phyloP scores from a whole-genome alignment of 2,797 vertebrate genomes.

The Anniella stebbinsi region DNA sequence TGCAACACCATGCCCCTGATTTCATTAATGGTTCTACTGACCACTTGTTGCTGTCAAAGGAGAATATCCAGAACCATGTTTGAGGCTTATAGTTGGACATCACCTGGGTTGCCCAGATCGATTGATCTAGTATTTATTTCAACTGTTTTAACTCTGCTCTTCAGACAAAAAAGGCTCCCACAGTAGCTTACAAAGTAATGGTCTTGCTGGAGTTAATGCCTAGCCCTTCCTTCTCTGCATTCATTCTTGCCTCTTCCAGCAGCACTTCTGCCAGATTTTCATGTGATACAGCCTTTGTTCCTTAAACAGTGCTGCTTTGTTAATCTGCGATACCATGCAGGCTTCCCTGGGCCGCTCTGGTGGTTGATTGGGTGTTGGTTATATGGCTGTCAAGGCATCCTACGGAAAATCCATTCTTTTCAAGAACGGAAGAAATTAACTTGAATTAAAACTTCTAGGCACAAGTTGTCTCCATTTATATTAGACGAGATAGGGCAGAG shows the following conservation, averaged over 20 bases:
- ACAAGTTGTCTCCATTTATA: conserved; percentile 21
- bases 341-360: conserved; percentile 68
- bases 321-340: conserved; percentile 69
- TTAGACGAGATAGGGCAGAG: background rate
- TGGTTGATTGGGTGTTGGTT: conserved; percentile 71
- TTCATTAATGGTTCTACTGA: background rate
- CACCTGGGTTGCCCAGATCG: background rate
- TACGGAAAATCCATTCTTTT: conserved; percentile 54
- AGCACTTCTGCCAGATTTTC: conserved; percentile 76
- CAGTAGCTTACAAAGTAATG: conserved; percentile 22
- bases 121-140: background rate
- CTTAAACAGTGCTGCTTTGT: conserved; percentile 84
- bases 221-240: conserved; percentile 48
- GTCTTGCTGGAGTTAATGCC: conserved; percentile 59
- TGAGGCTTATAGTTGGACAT: background rate
- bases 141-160: background rate
- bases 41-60: background rate
- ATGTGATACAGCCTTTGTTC: conserved; percentile 84
- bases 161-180: background rate
- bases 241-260: conserved; percentile 77
- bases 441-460: conserved; percentile 58
- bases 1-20: background rate
- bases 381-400: conserved; percentile 67
- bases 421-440: conserved; percentile 44
- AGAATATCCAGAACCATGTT: background rate